These are phyloP conservation scores for Hormaphis cornu DNA, from an alignment of 1,140 invertebrate genomes.

Conservation along the genomic window DNA sequence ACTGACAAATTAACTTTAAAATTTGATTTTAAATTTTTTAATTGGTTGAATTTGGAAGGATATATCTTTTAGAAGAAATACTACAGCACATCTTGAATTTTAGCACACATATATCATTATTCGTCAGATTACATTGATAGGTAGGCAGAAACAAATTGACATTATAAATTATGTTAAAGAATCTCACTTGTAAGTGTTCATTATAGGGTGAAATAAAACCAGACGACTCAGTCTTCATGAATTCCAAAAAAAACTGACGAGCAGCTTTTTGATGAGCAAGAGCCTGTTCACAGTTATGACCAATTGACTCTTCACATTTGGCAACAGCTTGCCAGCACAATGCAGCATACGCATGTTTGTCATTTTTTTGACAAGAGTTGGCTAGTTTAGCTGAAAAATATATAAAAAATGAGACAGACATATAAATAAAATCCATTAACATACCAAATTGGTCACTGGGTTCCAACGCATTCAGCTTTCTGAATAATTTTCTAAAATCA, in stretches of 20 bases:
- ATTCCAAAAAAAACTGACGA: conserved; percentile 9
- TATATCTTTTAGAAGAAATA: no score
- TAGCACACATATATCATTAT: no score
- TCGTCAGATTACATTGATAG: no score
- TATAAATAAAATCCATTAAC: neutral
- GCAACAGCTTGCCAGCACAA: conserved; percentile 27
- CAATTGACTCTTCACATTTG: conserved; percentile 25
- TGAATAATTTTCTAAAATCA: conserved; percentile 18
- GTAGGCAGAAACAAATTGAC: no score
- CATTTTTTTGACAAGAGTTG: conserved; percentile 21
- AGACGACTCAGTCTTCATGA: conserved; percentile 10
- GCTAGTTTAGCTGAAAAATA: conserved; percentile 1
- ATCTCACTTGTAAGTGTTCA: conserved; percentile 15
- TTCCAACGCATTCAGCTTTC: conserved; percentile 17
- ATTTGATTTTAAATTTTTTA: no score
- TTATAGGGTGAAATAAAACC: conserved; percentile 25
- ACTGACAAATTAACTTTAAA: no score
- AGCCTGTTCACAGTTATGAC: conserved; percentile 1
- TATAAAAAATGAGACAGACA: neutral
- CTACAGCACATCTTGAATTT: no score
- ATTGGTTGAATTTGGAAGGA: no score
- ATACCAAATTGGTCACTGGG: conserved; percentile 25
- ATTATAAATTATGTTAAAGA: neutral
- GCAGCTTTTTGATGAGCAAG: conserved; percentile 24
- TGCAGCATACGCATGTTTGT: conserved; percentile 20